Conservation (phyloP, 2,797 vertebrate genomes). For the Bucorvus abyssinicus region DNA sequence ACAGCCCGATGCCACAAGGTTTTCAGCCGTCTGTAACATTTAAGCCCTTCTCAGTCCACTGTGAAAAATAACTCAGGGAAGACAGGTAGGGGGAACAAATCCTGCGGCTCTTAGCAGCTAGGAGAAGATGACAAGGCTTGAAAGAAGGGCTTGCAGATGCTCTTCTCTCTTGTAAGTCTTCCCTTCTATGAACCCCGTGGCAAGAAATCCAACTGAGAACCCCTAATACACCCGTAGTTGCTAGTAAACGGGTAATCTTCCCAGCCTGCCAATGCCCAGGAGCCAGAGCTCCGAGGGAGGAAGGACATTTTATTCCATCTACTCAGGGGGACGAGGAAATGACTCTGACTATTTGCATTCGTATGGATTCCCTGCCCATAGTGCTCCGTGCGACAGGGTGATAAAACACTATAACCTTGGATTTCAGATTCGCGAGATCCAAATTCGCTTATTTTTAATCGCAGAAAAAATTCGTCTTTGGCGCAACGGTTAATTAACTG, state of each 20-base stretch:
- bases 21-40: constrained; percentile 29
- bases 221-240: background rate
- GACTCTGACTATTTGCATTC: background rate
- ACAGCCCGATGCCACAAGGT: background rate
- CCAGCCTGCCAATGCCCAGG: background rate
- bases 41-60: constrained; percentile 7
- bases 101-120: background rate
- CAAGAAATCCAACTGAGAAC: background rate
- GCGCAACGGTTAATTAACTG: background rate
- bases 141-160: background rate
- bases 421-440: background rate
- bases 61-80: background rate
- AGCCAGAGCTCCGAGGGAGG: background rate
- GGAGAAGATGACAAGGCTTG: background rate
- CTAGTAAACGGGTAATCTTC: background rate
- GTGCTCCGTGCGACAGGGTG: background rate
- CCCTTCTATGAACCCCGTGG: background rate
- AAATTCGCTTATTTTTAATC: background rate
- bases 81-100: constrained; percentile 13
- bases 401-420: background rate
- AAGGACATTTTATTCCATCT: background rate
- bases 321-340: background rate
- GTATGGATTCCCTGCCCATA: background rate
- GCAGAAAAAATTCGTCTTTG: background rate
- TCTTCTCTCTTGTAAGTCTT: background rate